Conservation (phyloP, 2,888 invertebrate genomes). For the Lymantria monacha region DNA sequence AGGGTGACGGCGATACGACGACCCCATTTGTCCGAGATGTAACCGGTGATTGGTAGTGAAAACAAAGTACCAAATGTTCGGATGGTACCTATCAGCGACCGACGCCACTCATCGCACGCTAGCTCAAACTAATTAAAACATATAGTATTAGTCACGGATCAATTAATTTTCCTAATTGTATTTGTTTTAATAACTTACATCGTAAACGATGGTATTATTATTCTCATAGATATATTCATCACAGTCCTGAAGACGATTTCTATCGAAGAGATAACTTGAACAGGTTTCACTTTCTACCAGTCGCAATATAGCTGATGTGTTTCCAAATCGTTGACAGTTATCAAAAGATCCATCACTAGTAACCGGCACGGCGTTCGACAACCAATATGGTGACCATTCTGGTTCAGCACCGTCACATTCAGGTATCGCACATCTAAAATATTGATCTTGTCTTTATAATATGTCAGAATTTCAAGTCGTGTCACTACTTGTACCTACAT, state of each 20-base stretch:
- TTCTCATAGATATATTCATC: conserved; percentile 57
- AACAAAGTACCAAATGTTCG: conserved; percentile 86
- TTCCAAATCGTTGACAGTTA: conserved; percentile 69
- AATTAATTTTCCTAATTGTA: neutral
- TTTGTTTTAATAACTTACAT: conserved; percentile 48
- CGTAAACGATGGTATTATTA: conserved; percentile 60
- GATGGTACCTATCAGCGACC: conserved; percentile 88
- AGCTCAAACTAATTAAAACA: conserved; percentile 77
- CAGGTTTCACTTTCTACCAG: conserved; percentile 33
- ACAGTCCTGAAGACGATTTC: conserved; percentile 35
- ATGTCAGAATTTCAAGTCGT: no score
- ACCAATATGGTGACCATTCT: conserved; percentile 47
- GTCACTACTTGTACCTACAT: no score
- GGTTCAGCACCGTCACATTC: conserved; percentile 43
- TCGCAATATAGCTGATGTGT: conserved; percentile 10
- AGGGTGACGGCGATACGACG: conserved; percentile 81
- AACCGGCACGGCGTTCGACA: conserved; percentile 21
- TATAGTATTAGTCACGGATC: neutral
- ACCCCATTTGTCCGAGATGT: conserved; percentile 88
- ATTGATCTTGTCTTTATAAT: neutral
- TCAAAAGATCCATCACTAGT: conserved; percentile 47
- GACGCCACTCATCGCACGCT: conserved; percentile 86
- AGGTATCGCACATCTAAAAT: conserved; percentile 29
- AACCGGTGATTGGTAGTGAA: conserved; percentile 86
- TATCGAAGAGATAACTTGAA: conserved; percentile 53